phyloP scores from a whole-genome alignment of 2,113 vertebrate genomes.

The Ranitomeya variabilis region DNA sequence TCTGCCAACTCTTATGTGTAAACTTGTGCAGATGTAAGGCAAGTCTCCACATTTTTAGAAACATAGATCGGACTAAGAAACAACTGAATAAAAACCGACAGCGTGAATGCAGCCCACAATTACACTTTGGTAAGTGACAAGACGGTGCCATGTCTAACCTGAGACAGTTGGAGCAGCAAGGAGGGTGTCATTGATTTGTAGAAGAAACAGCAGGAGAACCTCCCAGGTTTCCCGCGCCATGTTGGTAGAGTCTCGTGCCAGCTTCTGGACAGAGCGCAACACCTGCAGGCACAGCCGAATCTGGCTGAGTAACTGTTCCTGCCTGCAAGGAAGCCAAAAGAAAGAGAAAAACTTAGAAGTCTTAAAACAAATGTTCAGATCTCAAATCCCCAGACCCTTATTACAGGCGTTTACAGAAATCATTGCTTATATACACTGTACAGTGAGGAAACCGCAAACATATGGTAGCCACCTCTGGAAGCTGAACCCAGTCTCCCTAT shows the following conservation, averaged over 20 bases:
- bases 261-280: conserved; percentile 90
- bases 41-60: too few relatives aligned
- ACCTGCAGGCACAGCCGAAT: conserved; percentile 92
- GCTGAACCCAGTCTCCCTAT: too few relatives aligned
- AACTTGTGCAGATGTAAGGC: too few relatives aligned
- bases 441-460: too few relatives aligned
- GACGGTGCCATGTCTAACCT: conserved; percentile 73
- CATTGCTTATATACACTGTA: too few relatives aligned
- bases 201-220: conserved; percentile 90
- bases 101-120: too few relatives aligned
- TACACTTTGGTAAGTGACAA: background rate
- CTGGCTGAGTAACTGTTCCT: conserved; percentile 83
- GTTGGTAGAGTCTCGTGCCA: conserved; percentile 87
- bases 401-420: too few relatives aligned
- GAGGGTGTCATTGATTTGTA: conserved; percentile 92
- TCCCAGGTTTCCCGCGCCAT: conserved; percentile 98
- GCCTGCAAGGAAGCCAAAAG: conserved; percentile 70
- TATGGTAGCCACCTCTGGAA: too few relatives aligned
- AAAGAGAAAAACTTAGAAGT: too few relatives aligned
- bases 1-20: too few relatives aligned
- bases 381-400: background rate
- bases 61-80: too few relatives aligned
- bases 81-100: too few relatives aligned
- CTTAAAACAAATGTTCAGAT: background rate
- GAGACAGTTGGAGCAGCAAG: conserved; percentile 88